Conservation (phyloP, 1,140 invertebrate genomes). For the Stegodyphus dumicola region DNA sequence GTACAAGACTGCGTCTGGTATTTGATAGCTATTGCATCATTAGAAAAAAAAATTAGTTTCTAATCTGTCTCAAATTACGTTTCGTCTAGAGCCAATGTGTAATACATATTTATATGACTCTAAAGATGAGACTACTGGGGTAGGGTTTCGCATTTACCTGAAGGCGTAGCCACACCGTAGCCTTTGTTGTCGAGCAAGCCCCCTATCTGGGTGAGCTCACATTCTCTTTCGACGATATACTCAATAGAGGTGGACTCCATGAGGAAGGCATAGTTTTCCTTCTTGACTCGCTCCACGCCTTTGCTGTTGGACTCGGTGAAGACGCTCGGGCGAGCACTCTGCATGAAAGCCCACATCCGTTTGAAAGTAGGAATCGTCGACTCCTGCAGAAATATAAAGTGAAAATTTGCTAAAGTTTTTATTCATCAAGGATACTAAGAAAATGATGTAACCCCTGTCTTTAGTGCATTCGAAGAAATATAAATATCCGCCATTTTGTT, state of each 20-base stretch:
- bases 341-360: conserved; percentile 87
- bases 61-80: too few species aligned
- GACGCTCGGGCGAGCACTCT: conserved; percentile 80
- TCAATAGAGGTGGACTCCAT: conserved; percentile 89
- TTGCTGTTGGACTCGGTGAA: conserved; percentile 85
- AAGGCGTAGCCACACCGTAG: conserved; percentile 69
- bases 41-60: too few species aligned
- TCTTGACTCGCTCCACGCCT: conserved; percentile 84
- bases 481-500: too few species aligned
- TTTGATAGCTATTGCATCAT: too few species aligned
- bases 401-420: not conserved
- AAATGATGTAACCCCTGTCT: too few species aligned
- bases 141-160: conserved; percentile 64
- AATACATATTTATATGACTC: too few species aligned
- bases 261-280: conserved; percentile 80
- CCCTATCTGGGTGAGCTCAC: conserved; percentile 81
- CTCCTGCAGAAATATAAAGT: conserved; percentile 71
- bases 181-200: conserved; percentile 76
- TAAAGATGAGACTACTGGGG: too few species aligned
- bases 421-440: too few species aligned
- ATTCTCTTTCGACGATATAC: conserved; percentile 81
- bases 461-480: too few species aligned
- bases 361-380: conserved; percentile 88
- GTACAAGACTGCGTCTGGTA: too few species aligned
- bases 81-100: too few species aligned